Evolutionary conservation across 2,888 invertebrate species (phyloP).

Genomic region (Epistrophe grossulariae): DNA sequence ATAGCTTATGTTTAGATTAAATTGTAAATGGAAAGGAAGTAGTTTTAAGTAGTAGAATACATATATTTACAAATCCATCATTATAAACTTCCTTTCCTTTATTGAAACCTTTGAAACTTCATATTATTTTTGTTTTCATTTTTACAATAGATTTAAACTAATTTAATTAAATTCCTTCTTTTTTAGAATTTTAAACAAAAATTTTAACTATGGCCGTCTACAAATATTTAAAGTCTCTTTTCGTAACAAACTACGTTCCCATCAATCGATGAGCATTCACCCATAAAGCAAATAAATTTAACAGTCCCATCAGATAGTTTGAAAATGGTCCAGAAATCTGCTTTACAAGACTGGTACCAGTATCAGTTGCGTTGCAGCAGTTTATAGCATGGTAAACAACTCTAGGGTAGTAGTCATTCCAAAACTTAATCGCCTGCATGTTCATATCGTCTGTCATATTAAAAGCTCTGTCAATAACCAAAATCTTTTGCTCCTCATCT

Average conservation of each 20-base stretch:
- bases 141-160: conserved; percentile 63
- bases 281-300: conserved; percentile 28
- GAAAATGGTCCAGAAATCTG: not conserved
- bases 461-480: conserved; percentile 91
- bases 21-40: conserved; percentile 41
- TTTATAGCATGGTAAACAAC: conserved; percentile 89
- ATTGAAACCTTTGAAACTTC: conserved; percentile 74
- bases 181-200: conserved; percentile 34
- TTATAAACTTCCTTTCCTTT: conserved; percentile 33
- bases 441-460: conserved; percentile 90
- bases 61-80: conserved; percentile 64
- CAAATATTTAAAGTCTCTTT: not conserved
- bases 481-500: conserved; percentile 87
- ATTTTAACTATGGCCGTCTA: conserved; percentile 57
- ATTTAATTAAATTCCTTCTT: not conserved
- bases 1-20: conserved; percentile 40
- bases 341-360: conserved; percentile 49
- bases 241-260: conserved; percentile 41
- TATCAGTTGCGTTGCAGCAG: conserved; percentile 88
- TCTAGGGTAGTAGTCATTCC: conserved; percentile 93
- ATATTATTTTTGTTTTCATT: conserved; percentile 38
- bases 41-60: conserved; percentile 30
- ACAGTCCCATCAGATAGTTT: not conserved
- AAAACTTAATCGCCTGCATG: conserved; percentile 91
- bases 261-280: conserved; percentile 7